phyloP scores from a whole-genome alignment of 1,140 invertebrate genomes.

The Drosophila pandora region DNA sequence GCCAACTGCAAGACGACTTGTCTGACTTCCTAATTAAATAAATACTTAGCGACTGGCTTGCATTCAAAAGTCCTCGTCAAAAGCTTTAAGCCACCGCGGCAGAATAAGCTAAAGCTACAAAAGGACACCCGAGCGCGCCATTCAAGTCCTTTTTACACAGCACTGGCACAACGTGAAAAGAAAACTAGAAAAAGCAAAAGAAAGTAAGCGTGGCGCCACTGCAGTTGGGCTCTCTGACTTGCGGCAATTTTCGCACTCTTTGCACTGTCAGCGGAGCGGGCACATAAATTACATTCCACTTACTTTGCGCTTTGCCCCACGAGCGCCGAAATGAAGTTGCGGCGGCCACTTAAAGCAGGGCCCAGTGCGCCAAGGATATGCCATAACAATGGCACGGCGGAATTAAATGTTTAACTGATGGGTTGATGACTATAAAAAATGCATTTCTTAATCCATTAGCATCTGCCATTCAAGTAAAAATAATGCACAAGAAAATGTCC shows the following conservation, averaged over 20 bases:
- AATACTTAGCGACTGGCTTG: constrained; percentile 15
- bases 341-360: constrained; percentile 47
- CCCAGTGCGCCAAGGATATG: constrained; percentile 4
- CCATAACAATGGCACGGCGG: constrained; percentile 11
- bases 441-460: constrained; percentile 70
- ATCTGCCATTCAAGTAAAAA: constrained; percentile 19
- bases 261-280: constrained; percentile 43
- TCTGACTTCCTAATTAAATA: constrained; percentile 29
- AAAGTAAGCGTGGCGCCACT: constrained; percentile 9
- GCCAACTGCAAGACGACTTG: constrained; percentile 6
- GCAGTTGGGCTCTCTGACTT: constrained; percentile 37
- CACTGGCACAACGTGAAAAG: constrained; percentile 17
- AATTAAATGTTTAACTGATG: constrained; percentile 66
- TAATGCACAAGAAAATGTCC: constrained; percentile 17
- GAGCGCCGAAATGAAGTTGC: constrained; percentile 51
- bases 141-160: constrained; percentile 5
- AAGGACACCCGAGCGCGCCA: constrained; percentile 9
- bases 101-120: constrained; percentile 29
- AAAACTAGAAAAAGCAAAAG: background rate
- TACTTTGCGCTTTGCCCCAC: constrained; percentile 44
- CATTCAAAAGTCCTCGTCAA: constrained; percentile 18
- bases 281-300: constrained; percentile 76
- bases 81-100: constrained; percentile 11
- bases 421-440: constrained; percentile 56
- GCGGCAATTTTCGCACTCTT: constrained; percentile 67